phyloP scores from a whole-genome alignment of 2,797 vertebrate species.

The Sciurus carolinensis region DNA sequence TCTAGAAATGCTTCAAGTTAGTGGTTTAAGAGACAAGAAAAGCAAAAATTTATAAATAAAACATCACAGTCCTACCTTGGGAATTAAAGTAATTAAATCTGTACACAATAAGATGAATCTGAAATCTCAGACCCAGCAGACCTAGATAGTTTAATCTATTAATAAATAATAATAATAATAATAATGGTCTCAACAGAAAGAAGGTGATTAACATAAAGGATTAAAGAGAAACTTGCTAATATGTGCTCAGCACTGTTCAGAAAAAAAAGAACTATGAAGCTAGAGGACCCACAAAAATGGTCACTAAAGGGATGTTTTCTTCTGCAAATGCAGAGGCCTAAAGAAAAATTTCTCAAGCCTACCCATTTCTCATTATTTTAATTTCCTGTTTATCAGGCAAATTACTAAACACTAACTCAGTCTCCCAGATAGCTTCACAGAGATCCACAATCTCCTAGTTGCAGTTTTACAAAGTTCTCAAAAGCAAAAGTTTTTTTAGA shows the following conservation, averaged over 20 bases:
- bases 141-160: background rate
- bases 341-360: background rate
- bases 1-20: constrained; percentile 66
- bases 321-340: background rate
- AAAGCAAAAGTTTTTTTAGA: constrained; percentile 68
- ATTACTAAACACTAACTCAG: constrained; percentile 51
- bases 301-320: background rate
- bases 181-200: constrained; percentile 10
- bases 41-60: constrained; percentile 67
- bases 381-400: constrained; percentile 57
- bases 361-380: constrained; percentile 31
- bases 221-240: background rate
- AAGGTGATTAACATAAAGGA: constrained; percentile 31
- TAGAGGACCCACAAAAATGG: accelerated
- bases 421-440: constrained; percentile 42
- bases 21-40: background rate
- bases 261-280: background rate
- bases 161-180: background rate
- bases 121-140: background rate
- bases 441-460: constrained; percentile 12
- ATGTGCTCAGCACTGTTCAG: background rate
- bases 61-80: background rate
- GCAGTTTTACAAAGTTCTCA: constrained; percentile 60
- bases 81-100: constrained; percentile 30
- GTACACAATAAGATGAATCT: too few relatives aligned